Evolutionary conservation across 1,140 invertebrate genomes (phyloP), one percentile per base, ranked within the genome.

Genomic region (Danaus plexippus): DNA sequence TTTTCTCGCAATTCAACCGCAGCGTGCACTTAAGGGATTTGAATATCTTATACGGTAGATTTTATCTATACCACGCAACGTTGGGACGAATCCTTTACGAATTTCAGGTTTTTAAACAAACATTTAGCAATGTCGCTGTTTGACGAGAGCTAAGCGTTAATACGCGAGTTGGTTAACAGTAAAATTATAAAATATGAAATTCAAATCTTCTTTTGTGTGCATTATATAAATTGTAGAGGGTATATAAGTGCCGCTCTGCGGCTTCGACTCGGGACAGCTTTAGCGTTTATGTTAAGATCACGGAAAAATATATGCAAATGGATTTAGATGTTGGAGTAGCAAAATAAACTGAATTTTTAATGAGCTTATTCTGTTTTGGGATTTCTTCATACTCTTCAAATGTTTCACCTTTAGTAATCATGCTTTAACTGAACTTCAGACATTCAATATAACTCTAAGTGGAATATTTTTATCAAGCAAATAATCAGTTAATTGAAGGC

Each of bases 21-120:
- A 78, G 67, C 79, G 77, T 83, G 76, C 81, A 86, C 83, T 86
- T 85, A 85, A 81, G 81, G 80, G 83, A 86, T 85, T 83, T 85
- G 81, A 86, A 86, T 85, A 85, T 80, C 81, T 85, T 83, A 86
- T 75, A 77, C 74, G 77, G 68, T 59, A 71, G 74, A 76, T 77
- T 83, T 85, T 84, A 82, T 84, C 77, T 79, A 73, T 77, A 73
- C 71, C 61, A 77, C 73, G 75, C 76, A 77, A 77, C 72, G 54
- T 60, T 47, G 63, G 67, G 68, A 75, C 66, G 71, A 67, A 76
- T 75, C 68, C 75, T 63, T 73, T 62, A 58, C 60, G 66, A 73
- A 69, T 78, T 74, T 79, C 74, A 74, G 77, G 72, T 73, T 73
- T 69, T 74, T 73, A 70, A 75, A 73, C 76, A 73, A 77, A 76